Percentiles rank a stretch among this genome's conserved stretches.
These are phyloP conservation scores for Darevskia nairensis DNA, from an alignment of 2,797 vertebrate genomes.

Conservation along the genomic window DNA sequence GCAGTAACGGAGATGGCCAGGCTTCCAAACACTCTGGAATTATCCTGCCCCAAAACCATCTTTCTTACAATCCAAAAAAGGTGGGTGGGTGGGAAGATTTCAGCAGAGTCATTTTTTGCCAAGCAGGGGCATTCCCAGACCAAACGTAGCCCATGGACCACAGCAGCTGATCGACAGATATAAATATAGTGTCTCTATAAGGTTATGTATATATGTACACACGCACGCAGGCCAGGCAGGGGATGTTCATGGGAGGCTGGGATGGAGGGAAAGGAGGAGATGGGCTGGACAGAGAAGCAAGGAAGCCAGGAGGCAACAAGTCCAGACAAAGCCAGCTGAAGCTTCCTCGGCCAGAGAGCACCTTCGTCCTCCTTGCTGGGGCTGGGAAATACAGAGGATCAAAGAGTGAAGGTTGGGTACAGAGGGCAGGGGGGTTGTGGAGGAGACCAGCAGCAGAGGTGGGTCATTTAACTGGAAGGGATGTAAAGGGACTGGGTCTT, in stretches of 20 bases:
- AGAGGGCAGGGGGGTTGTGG: not conserved
- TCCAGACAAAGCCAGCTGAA: accelerated
- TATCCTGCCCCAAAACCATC: not conserved
- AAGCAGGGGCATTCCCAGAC: not conserved
- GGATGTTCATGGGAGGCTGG: not conserved
- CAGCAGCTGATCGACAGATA: constrained; percentile 23
- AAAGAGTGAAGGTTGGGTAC: too few relatives aligned
- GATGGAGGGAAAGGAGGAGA: too few relatives aligned
- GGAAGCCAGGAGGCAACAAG: not conserved
- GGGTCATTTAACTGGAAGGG: constrained; percentile 61
- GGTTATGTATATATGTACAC: constrained; percentile 77
- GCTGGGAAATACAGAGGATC: not conserved
- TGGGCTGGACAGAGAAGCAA: not conserved
- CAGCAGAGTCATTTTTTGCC: not conserved
- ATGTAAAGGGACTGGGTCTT: constrained; percentile 77
- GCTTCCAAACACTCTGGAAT: not conserved
- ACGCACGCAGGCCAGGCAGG: not conserved
- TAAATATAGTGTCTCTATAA: constrained; percentile 73
- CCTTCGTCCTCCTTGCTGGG: not conserved
- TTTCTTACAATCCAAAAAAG: not conserved
- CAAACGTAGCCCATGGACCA: not conserved
- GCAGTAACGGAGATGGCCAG: not conserved
- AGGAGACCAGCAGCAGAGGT: accelerated
- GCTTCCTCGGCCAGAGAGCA: not conserved
- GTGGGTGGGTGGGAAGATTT: not conserved